Evolutionary conservation across 2,113 vertebrate species (phyloP).

Genomic region (Dicrurus megarhynchus): DNA sequence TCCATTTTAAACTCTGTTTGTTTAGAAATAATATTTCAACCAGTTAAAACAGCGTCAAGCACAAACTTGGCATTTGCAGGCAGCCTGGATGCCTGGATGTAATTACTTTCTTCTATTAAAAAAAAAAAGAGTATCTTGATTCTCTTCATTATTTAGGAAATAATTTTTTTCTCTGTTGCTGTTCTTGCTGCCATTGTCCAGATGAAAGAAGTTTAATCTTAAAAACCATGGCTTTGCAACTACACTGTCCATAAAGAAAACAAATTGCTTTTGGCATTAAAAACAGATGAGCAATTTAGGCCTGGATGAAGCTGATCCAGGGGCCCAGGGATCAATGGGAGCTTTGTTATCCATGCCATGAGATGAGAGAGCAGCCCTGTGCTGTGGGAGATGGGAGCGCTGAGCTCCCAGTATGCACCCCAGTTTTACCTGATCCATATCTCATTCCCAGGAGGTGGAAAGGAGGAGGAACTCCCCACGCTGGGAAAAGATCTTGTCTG

Average conservation of each 20-base stretch:
- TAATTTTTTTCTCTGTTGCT: background rate
- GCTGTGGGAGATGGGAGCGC: background rate
- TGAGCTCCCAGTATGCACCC: background rate
- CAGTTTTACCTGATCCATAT: fast-evolving
- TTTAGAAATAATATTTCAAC: constrained; percentile 61
- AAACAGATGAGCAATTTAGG: constrained; percentile 41
- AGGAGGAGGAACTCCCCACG: background rate
- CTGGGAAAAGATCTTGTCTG: background rate
- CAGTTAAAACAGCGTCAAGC: constrained; percentile 40
- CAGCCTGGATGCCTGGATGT: constrained; percentile 32
- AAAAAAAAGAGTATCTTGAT: background rate
- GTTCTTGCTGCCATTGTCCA: constrained; percentile 24
- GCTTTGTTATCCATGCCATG: background rate
- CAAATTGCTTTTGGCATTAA: constrained; percentile 32
- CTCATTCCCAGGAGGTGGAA: background rate
- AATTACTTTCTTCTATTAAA: constrained; percentile 26
- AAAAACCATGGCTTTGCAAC: constrained; percentile 34
- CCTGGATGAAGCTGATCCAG: background rate
- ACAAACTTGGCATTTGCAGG: constrained; percentile 47
- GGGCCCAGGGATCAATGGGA: background rate
- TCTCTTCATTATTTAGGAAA: constrained; percentile 45
- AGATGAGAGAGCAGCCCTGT: fast-evolving
- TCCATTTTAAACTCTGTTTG: constrained; percentile 62
- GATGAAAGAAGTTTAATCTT: constrained; percentile 43
- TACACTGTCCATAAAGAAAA: constrained; percentile 14